phyloP scores from a whole-genome alignment of 2,888 invertebrate species.

The Yponomeuta malinellus region DNA sequence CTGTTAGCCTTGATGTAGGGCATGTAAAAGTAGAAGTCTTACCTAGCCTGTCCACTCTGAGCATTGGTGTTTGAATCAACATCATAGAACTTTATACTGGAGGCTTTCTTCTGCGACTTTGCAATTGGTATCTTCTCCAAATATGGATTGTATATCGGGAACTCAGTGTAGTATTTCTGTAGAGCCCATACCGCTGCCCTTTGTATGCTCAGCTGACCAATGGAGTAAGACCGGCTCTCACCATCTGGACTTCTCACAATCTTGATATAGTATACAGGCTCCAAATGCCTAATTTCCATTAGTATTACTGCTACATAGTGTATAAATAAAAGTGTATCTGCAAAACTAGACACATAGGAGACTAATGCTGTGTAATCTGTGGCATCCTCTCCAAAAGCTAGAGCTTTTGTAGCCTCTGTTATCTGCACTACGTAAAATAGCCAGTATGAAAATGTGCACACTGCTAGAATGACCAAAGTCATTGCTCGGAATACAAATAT shows the following conservation, averaged over 20 bases:
- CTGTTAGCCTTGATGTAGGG: no score
- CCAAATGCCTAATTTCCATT: constrained; percentile 93
- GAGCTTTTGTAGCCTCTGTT: constrained; percentile 86
- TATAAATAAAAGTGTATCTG: constrained; percentile 95
- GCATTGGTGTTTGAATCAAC: constrained; percentile 87
- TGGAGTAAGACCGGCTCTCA: constrained; percentile 89
- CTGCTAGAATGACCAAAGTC: constrained; percentile 89
- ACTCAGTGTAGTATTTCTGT: constrained; percentile 96
- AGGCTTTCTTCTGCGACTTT: constrained; percentile 85
- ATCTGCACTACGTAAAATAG: constrained; percentile 96
- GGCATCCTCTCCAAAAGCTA: constrained; percentile 86
- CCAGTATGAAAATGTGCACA: constrained; percentile 98
- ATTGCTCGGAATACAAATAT: constrained; percentile 93
- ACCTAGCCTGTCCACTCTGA: constrained; percentile 79
- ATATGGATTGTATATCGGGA: constrained; percentile 97
- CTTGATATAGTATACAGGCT: constrained; percentile 91
- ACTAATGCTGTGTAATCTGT: constrained; percentile 92
- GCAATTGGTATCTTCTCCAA: constrained; percentile 92
- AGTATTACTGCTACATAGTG: constrained; percentile 95
- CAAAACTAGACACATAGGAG: constrained; percentile 92
- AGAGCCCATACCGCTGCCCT: constrained; percentile 95
- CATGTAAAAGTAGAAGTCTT: not conserved
- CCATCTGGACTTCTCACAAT: constrained; percentile 98
- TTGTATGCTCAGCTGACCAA: constrained; percentile 95
- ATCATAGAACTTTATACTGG: constrained; percentile 97